Percentiles rank a stretch among this genome's conserved stretches.
These are phyloP conservation scores for Hydrolagus affinis DNA, from an alignment of 2,113 vertebrate genomes.

Conservation along the genomic window DNA sequence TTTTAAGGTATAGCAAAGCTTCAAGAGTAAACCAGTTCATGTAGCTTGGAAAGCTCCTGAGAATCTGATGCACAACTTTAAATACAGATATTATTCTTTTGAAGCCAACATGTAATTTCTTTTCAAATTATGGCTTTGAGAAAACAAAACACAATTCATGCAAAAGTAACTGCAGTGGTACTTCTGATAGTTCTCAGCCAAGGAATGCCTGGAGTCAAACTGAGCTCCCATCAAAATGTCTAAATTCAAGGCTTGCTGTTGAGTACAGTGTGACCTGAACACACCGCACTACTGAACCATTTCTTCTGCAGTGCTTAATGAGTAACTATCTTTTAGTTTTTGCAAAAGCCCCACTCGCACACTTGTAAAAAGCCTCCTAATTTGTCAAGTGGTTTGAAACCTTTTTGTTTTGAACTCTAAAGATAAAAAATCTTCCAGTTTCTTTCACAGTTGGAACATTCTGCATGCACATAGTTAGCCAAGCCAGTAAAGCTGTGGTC, in stretches of 20 bases:
- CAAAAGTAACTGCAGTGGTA: not conserved
- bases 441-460: not conserved
- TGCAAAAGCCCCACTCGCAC: not conserved
- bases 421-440: not conserved
- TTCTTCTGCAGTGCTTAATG: not conserved
- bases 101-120: not conserved
- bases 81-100: not conserved
- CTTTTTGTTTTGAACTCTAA: too few relatives aligned
- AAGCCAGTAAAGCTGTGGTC: not conserved
- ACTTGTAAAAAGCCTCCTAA: not conserved
- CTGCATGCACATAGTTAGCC: too few relatives aligned
- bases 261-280: not conserved
- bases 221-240: not conserved
- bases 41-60: not conserved
- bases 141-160: not conserved
- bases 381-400: not conserved
- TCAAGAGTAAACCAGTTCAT: not conserved
- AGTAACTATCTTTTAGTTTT: slow-evolving; percentile 14
- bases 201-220: not conserved
- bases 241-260: not conserved
- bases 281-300: not conserved
- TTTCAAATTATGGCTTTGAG: not conserved
- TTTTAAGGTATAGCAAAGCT: not conserved
- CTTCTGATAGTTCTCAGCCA: not conserved
- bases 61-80: not conserved